Evolutionary conservation across 2,113 vertebrate species (phyloP), one percentile per base, ranked within the genome.

Genomic region (Saccopteryx bilineata): DNA sequence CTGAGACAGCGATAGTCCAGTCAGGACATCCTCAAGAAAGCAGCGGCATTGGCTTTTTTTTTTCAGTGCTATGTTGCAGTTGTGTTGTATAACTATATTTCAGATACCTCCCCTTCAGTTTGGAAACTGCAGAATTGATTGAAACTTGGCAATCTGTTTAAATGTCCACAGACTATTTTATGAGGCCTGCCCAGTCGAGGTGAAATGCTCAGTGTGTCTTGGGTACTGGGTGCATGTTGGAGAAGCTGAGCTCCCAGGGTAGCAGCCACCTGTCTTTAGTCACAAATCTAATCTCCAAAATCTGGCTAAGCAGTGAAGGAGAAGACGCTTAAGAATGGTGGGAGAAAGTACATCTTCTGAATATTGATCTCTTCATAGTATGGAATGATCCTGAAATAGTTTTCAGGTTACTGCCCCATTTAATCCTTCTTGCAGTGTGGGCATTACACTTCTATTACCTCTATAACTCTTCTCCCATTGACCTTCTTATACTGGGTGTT

Each of bases 51-150:
- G 75, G 17, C 9, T 33, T 23, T 24, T 23, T 50, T 5, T 26
- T 15, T 18, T 4, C 17, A 61, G 12, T 26, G 65, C 75, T 65
- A 71, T 50, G 31, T n/a, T 91, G 63, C 33, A 63, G 31, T 56
- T 87, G 52, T 82, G 31, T 33, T 86, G 9, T 54, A 21, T 48
- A 86, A 61, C 33, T 72, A 89, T 31, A 83, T 72, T 90, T 18
- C 21, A 96, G 75, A 39, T 33, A 60, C 52, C 6, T 50, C 60
- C 75, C 48, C 72, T 96, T 87, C 85, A 87, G 81, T 91, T 79
- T 93, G n/a, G 74, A 95, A 89, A 94, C 39, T 92, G 58, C 68
- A 89, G 58, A 82, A 65, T 28, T 91, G 56, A 74, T 81, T 75
- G 28, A 86, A 90, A 79, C 24, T 95, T 60, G 63, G 81, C 69